Evolutionary conservation across 2,888 invertebrate species (phyloP).

Genomic region (Ennomos fuscantarius): DNA sequence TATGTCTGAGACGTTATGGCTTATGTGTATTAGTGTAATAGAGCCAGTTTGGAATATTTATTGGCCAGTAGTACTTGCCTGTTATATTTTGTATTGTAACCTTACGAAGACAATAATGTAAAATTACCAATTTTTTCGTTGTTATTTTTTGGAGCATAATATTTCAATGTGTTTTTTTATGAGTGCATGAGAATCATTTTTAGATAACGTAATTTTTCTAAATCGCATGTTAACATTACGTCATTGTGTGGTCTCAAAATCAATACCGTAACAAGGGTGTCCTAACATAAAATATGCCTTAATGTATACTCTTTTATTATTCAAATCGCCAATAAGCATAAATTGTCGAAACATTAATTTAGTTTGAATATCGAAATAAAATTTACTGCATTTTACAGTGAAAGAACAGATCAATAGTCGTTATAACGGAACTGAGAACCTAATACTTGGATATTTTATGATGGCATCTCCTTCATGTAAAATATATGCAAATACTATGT

Average conservation of each 20-base stretch:
- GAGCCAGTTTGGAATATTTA: too few relatives aligned
- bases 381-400: constrained; percentile 19
- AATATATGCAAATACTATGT: too few relatives aligned
- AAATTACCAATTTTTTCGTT: too few relatives aligned
- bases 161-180: too few relatives aligned
- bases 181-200: too few relatives aligned
- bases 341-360: constrained; percentile 24
- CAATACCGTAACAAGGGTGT: constrained; percentile 7
- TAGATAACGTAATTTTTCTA: neutral
- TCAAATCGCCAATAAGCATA: constrained; percentile 20
- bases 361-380: constrained; percentile 27
- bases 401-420: constrained; percentile 18
- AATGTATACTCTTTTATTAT: constrained; percentile 17
- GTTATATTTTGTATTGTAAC: too few relatives aligned
- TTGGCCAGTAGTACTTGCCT: too few relatives aligned
- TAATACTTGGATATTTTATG: constrained; percentile 6
- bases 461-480: neutral
- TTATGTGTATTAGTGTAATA: too few relatives aligned
- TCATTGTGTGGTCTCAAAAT: neutral
- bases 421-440: constrained; percentile 23
- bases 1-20: too few relatives aligned
- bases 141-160: too few relatives aligned
- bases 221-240: neutral
- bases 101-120: too few relatives aligned
- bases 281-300: constrained; percentile 5